Conservation (phyloP, 2,797 vertebrate genomes). For the Chromobotia macracanthus region DNA sequence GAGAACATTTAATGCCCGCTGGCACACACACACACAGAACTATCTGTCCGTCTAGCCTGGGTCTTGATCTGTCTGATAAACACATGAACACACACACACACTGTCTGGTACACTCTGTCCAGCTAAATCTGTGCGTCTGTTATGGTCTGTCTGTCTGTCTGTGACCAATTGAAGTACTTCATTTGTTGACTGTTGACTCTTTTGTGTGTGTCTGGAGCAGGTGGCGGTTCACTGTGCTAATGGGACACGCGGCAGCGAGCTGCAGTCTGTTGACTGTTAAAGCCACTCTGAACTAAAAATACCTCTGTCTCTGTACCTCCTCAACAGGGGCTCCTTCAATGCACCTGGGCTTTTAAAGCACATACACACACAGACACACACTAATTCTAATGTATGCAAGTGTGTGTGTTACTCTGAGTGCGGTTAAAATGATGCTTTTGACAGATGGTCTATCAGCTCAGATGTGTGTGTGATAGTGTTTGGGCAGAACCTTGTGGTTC, state of each 20-base stretch:
- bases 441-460: conserved; percentile 8
- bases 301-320: background rate
- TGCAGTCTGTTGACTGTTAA: conserved; percentile 34
- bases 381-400: background rate
- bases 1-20: conserved; percentile 42
- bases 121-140: conserved; percentile 5
- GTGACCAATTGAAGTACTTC: conserved; percentile 9
- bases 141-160: background rate
- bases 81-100: conserved; percentile 35
- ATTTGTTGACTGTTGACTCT: conserved; percentile 12
- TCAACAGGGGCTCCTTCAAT: background rate
- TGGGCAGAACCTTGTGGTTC: background rate
- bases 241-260: conserved; percentile 30
- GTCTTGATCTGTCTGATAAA: conserved; percentile 38
- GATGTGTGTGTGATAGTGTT: background rate
- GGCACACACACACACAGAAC: conserved; percentile 15
- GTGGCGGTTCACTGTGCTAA: conserved; percentile 34
- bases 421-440: background rate
- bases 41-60: conserved; percentile 33
- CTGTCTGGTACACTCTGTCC: conserved; percentile 34
- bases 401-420: background rate
- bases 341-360: background rate
- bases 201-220: conserved; percentile 24
- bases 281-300: conserved; percentile 40
- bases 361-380: conserved; percentile 8